Evolutionary conservation across 2,888 invertebrate genomes (phyloP).

Genomic region (Chamaedrilus cognettii): DNA sequence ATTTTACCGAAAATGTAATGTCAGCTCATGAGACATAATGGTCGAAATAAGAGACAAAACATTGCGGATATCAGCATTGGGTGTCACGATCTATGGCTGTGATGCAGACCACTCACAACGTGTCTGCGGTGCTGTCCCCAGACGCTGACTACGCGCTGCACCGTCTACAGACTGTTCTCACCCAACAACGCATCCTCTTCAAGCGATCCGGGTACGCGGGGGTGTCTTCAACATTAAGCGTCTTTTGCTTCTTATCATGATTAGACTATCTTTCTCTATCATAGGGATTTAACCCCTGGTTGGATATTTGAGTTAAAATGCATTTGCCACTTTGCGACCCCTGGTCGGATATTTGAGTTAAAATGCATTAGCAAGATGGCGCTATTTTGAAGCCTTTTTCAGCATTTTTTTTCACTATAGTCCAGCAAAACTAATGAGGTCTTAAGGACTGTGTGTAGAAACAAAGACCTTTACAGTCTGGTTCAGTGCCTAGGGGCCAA

Average conservation of each 20-base stretch:
- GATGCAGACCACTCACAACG: slow-evolving; percentile 68
- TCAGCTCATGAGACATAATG: not conserved
- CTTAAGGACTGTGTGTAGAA: no score
- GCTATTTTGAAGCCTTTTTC: no score
- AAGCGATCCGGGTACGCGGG: slow-evolving; percentile 69
- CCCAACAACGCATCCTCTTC: slow-evolving; percentile 68
- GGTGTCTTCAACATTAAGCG: not conserved
- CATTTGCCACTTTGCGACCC: no score
- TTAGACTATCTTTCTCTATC: not conserved
- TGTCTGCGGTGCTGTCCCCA: slow-evolving; percentile 70
- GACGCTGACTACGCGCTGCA: slow-evolving; percentile 69
- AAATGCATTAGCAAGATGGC: no score
- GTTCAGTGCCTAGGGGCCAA: no score
- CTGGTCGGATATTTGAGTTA: no score
- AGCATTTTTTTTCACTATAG: no score
- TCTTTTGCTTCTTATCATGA: not conserved
- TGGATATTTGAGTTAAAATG: no score
- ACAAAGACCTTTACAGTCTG: no score
- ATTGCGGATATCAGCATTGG: slow-evolving; percentile 6
- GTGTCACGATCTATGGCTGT: not conserved
- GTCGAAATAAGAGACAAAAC: not conserved
- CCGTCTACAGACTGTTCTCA: slow-evolving; percentile 67
- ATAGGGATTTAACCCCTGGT: no score
- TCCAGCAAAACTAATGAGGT: no score
- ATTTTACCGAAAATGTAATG: not conserved